Evolutionary conservation across 2,113 vertebrate species (phyloP).

Genomic region (Archocentrus centrarchus): DNA sequence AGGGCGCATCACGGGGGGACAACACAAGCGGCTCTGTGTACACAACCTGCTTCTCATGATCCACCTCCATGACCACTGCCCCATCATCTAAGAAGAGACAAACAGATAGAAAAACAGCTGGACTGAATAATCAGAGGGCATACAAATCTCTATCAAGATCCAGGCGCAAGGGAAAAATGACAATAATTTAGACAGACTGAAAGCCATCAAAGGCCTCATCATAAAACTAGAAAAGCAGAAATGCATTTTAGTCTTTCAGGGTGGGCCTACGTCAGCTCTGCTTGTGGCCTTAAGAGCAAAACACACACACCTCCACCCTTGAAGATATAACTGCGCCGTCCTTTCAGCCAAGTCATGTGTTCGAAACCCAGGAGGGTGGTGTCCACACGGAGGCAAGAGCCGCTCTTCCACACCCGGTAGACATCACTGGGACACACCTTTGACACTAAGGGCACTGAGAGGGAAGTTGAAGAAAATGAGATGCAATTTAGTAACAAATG

Average conservation of each 20-base stretch:
- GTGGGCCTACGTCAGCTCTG: neutral
- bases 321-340: conserved; percentile 95
- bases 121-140: neutral
- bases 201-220: neutral
- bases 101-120: neutral
- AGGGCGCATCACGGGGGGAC: conserved; percentile 86
- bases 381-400: conserved; percentile 92
- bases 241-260: neutral
- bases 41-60: conserved; percentile 96
- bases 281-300: neutral
- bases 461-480: neutral
- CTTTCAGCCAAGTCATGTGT: conserved; percentile 97
- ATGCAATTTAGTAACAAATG: neutral
- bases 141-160: neutral
- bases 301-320: conserved; percentile 88
- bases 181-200: neutral
- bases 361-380: conserved; percentile 95
- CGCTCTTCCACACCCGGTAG: conserved; percentile 95
- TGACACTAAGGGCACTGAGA: conserved; percentile 91
- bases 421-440: conserved; percentile 96
- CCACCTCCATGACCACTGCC: conserved; percentile 96
- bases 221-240: neutral
- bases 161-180: neutral
- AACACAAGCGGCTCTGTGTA: conserved; percentile 91
- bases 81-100: conserved; percentile 83